Base-by-base conservation (phyloP, 2,888 invertebrate species). In the Cyrtodaria siliqua region DNA sequence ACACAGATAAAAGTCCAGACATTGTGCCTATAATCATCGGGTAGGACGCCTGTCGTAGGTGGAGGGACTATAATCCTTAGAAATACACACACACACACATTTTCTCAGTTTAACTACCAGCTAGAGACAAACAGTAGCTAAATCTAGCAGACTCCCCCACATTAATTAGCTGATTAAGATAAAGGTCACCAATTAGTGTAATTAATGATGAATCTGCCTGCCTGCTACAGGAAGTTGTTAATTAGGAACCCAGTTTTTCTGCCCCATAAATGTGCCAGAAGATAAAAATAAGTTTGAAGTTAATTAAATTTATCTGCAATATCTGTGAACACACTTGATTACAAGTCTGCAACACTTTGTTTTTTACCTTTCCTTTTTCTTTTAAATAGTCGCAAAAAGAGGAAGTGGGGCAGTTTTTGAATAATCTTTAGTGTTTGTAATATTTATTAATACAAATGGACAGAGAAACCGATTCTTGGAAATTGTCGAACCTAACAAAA, bases 261-360 rank as follows among this genome's bases (percentile, higher is more conserved):
- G 66, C 52, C 56, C 66, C 75, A 80, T 80, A 76, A 80, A 80
- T 73, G 75, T 80, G 79, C 75, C 79, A 80, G 72, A 63, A 75
- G 79, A 80, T 80, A 80, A 80, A 69, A 33, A 33, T 33, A 33
- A 56, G 42, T 63, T 76, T 57, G 27, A 57, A 60, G 63, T 61
- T 77, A 77, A 77, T 72, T 72, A 77, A 67, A 68, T 52, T 59
- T 71, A 67, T 71, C 71, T 4, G 49, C 20, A 18, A 55, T 55
- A 69, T 69, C 69, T 61, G 27, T n/a, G 33, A 47, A 42, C 69
- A 27, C 29, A 61, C 53, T 55, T 69, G 69, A 69, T 69, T 61
- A 69, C 67, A 59, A 50, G 27, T n/a, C 38, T 33, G 38, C 16
- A 18, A 20, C n/a, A 18, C 3, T 44, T 8, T 12, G 12, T 12